Evolutionary conservation across 1,140 invertebrate species (phyloP).

Genomic region (Ceratoteleas bidentatus): DNA sequence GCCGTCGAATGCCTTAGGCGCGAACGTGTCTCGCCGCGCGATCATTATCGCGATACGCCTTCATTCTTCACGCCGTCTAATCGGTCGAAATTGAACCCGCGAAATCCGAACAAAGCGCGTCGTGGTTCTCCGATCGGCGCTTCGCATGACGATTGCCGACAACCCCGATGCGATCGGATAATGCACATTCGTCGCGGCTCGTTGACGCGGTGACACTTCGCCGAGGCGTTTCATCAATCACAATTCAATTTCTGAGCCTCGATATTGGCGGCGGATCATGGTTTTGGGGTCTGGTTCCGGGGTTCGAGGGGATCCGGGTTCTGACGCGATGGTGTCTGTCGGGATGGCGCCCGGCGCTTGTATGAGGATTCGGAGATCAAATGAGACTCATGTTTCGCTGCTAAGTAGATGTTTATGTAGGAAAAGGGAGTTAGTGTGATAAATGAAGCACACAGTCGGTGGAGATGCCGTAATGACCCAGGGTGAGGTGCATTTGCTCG

Average conservation of each 20-base stretch:
- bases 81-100: too few species aligned
- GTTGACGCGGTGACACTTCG: conserved; percentile 41
- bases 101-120: too few species aligned
- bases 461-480: conserved; percentile 72
- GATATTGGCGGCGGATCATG: conserved; percentile 27
- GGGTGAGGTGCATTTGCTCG: conserved; percentile 61
- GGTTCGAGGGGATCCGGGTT: too few species aligned
- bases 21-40: too few species aligned
- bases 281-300: too few species aligned
- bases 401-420: background rate
- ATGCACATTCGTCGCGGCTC: conserved; percentile 27
- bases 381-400: background rate
- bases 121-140: too few species aligned
- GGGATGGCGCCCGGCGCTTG: background rate
- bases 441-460: conserved; percentile 76
- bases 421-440: conserved; percentile 52
- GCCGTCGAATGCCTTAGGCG: too few species aligned
- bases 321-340: too few species aligned
- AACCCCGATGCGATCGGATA: too few species aligned
- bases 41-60: too few species aligned
- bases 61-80: too few species aligned
- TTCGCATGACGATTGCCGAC: too few species aligned
- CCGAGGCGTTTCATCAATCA: conserved; percentile 49
- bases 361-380: background rate
- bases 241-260: conserved; percentile 42